Evolutionary conservation across 2,888 invertebrate species (phyloP), one percentile per base, ranked within the genome.

Genomic region (Theretra japonica): DNA sequence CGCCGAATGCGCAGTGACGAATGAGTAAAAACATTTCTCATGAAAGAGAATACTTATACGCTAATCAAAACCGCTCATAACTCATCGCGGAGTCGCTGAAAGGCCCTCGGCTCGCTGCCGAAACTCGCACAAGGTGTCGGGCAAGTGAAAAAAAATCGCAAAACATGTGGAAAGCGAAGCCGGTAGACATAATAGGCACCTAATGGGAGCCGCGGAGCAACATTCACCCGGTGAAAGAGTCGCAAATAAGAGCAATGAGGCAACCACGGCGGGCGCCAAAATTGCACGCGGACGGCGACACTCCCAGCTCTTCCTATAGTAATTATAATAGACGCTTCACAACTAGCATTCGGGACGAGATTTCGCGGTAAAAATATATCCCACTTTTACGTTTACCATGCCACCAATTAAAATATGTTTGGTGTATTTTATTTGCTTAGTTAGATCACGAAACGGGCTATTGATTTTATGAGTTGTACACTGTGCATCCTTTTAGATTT

Each of bases 181-280:
- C 23, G 33, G 65, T 65, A 88, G 89, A 90, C 90, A 93, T 92
- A 93, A 93, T 91, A 87, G 91, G 85, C 89, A 88, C 82, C 88
- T 91, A 92, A 92, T 91, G 91, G 90, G 88, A 81, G 85, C 76
- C 85, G 84, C 75, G 83, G 86, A 86, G 88, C 87, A 89, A 88
- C 88, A 87, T 89, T 90, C 90, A 88, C 73, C 77, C 75, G 75
- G 77, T 86, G 87, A 89, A 86, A 87, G 87, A 60, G 56, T 48
- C 75, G 82, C 84, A 83, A 86, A 88, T 86, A 83, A 84, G 82
- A 83, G 84, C 84, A 82, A 81, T 79, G 78, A 57, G 57, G 73
- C 72, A 75, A 69, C 75, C 78, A 56, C 74, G 80, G 72, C 75
- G 79, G 81, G 80, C 82, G 82, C 83, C 84, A 79, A 84, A 85